These are phyloP conservation scores for Nycticorax nycticorax DNA, from an alignment of 2,113 vertebrate species.

Conservation along the genomic window DNA sequence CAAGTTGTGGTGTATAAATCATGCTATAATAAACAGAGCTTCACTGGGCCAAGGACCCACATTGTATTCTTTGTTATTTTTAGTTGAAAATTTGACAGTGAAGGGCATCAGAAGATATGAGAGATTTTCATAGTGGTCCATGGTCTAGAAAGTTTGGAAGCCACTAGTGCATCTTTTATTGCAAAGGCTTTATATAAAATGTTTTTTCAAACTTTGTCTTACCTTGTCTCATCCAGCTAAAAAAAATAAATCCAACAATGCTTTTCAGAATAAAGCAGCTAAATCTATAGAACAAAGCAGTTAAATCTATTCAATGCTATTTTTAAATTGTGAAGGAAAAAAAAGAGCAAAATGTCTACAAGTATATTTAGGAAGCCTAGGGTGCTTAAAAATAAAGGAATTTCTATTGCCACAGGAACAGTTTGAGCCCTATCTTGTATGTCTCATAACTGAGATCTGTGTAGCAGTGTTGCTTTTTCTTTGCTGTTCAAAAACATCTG, in stretches of 20 bases:
- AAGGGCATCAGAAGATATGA: neutral
- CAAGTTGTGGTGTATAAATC: neutral
- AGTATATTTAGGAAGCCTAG: neutral
- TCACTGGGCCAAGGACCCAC: neutral
- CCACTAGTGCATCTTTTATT: neutral
- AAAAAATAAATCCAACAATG: neutral
- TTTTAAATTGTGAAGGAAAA: neutral
- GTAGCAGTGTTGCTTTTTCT: neutral
- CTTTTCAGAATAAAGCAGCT: neutral
- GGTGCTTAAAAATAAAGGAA: conserved; percentile 30
- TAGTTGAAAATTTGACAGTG: neutral
- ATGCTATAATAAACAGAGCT: neutral
- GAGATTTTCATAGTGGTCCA: neutral
- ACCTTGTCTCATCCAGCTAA: neutral
- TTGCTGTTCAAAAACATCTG: neutral
- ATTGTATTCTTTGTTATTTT: neutral
- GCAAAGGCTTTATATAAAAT: neutral
- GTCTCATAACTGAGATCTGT: neutral
- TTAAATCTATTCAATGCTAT: neutral
- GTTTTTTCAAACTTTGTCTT: neutral
- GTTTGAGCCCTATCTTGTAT: neutral
- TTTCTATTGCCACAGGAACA: neutral
- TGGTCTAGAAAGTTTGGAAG: neutral
- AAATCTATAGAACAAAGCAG: neutral
- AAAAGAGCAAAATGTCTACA: neutral